phyloP scores from a whole-genome alignment of 2,888 invertebrate species.

The Drosophila acutilabella region DNA sequence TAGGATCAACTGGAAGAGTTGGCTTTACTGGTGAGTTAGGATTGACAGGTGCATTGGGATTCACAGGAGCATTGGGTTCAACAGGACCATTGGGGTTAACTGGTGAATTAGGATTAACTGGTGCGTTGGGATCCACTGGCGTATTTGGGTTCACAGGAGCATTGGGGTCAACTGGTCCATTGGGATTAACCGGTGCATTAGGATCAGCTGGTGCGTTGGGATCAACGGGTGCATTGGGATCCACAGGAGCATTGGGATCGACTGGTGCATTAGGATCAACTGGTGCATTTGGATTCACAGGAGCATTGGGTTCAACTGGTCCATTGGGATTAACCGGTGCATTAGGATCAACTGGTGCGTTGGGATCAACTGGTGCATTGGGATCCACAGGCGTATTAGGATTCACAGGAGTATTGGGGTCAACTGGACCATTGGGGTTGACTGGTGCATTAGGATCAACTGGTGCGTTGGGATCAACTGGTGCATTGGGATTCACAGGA shows the following conservation, averaged over 20 bases:
- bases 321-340: conserved; percentile 22
- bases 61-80: neutral
- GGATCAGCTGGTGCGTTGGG: conserved; percentile 25
- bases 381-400: conserved; percentile 2
- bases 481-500: conserved; percentile 19
- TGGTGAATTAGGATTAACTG: conserved; percentile 15
- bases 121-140: conserved; percentile 18
- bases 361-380: neutral
- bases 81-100: conserved; percentile 22
- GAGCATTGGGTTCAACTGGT: conserved; percentile 17
- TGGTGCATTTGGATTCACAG: conserved; percentile 31
- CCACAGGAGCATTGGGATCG: conserved; percentile 13
- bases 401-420: neutral
- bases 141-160: conserved; percentile 14
- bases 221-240: conserved; percentile 30
- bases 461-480: conserved; percentile 32
- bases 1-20: conserved; percentile 13
- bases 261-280: conserved; percentile 27
- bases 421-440: neutral
- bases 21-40: conserved; percentile 10
- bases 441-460: conserved; percentile 9
- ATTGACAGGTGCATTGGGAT: conserved; percentile 11
- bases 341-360: conserved; percentile 2
- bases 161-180: conserved; percentile 15
- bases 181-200: conserved; percentile 27